Percentiles rank a stretch among this genome's conserved stretches.
phyloP scores from a whole-genome alignment of 2,797 vertebrate genomes.

The Phyllotis vaccarum region DNA sequence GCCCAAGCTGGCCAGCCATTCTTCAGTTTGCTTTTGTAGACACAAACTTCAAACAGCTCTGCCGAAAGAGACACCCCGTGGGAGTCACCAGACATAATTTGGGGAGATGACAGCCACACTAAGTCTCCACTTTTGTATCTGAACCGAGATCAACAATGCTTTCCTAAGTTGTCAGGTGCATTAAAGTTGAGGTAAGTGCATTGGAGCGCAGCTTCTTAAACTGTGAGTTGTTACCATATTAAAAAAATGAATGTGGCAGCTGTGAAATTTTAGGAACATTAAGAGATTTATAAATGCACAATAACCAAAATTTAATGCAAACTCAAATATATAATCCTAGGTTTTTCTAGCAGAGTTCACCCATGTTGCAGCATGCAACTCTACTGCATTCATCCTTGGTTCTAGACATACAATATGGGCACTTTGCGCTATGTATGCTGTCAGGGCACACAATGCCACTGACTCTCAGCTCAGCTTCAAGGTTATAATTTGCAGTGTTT shows the following conservation, averaged over 20 bases:
- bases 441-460: no score
- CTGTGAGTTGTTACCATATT: neutral
- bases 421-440: neutral
- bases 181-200: neutral
- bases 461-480: neutral
- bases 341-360: neutral
- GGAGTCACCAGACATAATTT: constrained; percentile 14
- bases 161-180: neutral
- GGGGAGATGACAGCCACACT: neutral
- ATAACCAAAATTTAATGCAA: neutral
- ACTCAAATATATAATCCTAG: neutral
- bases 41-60: neutral
- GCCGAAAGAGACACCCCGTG: neutral
- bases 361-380: neutral
- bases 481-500: neutral
- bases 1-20: neutral
- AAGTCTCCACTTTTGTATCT: neutral
- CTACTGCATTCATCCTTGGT: neutral
- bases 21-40: neutral
- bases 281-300: neutral
- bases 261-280: neutral
- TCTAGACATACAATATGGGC: neutral
- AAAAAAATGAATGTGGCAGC: neutral
- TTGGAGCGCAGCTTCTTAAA: neutral
- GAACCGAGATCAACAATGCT: neutral